Evolutionary conservation across 1,140 invertebrate species (phyloP).

Genomic region (Battus philenor): DNA sequence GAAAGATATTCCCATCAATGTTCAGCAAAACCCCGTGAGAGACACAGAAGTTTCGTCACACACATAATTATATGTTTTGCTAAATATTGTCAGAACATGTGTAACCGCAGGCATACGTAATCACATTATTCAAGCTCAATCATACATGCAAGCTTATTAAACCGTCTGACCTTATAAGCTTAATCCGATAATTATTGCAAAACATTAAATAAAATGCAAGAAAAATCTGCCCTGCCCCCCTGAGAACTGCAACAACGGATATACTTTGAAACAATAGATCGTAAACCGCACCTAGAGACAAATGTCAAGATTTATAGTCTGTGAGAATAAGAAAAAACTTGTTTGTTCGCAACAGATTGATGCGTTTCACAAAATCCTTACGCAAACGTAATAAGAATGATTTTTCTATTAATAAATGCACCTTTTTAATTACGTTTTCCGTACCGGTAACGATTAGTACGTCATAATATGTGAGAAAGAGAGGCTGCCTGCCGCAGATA

Average conservation of each 20-base stretch:
- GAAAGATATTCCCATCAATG: constrained; percentile 13
- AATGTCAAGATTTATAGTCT: constrained; percentile 53
- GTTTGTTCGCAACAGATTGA: constrained; percentile 16
- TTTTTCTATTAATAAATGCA: constrained; percentile 13
- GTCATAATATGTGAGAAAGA: constrained; percentile 39
- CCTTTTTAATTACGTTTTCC: constrained; percentile 22
- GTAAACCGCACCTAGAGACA: constrained; percentile 49
- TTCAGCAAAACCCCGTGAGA: constrained; percentile 10
- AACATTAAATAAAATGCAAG: background rate
- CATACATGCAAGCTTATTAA: constrained; percentile 19
- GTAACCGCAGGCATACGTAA: constrained; percentile 12
- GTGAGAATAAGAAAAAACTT: constrained; percentile 27
- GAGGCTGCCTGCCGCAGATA: constrained; percentile 28
- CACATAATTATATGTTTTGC: constrained; percentile 12
- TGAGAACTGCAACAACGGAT: constrained; percentile 22
- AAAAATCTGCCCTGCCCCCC: constrained; percentile 10
- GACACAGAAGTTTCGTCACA: constrained; percentile 11
- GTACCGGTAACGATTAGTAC: constrained; percentile 25
- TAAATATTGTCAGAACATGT: constrained; percentile 10
- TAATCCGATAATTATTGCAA: constrained; percentile 21
- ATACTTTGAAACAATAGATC: constrained; percentile 40
- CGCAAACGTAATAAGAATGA: constrained; percentile 9
- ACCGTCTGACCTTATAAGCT: constrained; percentile 28
- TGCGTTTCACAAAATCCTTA: constrained; percentile 7
- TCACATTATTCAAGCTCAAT: constrained; percentile 19